Percentiles rank a stretch among this genome's conserved stretches.
Evolutionary conservation across 1,140 invertebrate genomes (phyloP).

Genomic region (Habropoda laboriosa): DNA sequence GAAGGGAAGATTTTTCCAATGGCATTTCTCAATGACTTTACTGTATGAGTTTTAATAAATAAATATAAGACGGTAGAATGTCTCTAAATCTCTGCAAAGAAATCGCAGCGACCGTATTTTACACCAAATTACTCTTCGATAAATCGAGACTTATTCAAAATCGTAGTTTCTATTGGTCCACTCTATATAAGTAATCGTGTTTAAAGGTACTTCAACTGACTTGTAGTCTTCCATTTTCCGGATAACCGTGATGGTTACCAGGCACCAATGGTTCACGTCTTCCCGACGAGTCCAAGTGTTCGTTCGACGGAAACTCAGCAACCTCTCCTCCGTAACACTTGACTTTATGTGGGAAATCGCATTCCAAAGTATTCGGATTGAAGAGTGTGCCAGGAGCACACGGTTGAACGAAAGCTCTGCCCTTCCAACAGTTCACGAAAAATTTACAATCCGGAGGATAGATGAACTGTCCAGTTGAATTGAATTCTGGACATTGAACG

Average conservation of each 20-base stretch:
- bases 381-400: slow-evolving; percentile 87
- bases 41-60: no score
- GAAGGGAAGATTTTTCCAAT: no score
- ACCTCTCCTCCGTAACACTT: slow-evolving; percentile 80
- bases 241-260: not conserved
- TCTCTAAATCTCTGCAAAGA: no score
- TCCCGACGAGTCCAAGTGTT: slow-evolving; percentile 27
- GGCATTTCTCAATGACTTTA: no score
- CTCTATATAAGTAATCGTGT: not conserved
- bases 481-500: slow-evolving; percentile 80
- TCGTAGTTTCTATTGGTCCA: no score
- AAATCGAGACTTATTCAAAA: no score
- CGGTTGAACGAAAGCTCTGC: slow-evolving; percentile 83
- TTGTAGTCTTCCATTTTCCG: slow-evolving; percentile 7
- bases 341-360: slow-evolving; percentile 86
- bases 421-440: slow-evolving; percentile 87
- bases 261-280: slow-evolving; percentile 30
- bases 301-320: slow-evolving; percentile 1
- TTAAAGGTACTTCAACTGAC: slow-evolving; percentile 15
- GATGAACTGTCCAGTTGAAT: slow-evolving; percentile 83
- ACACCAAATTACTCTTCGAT: no score
- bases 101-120: no score
- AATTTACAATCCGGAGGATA: slow-evolving; percentile 86
- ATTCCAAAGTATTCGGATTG: slow-evolving; percentile 84
- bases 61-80: no score